Conservation (phyloP, 2,888 invertebrate species). For the Ypsolopha scabrella region DNA sequence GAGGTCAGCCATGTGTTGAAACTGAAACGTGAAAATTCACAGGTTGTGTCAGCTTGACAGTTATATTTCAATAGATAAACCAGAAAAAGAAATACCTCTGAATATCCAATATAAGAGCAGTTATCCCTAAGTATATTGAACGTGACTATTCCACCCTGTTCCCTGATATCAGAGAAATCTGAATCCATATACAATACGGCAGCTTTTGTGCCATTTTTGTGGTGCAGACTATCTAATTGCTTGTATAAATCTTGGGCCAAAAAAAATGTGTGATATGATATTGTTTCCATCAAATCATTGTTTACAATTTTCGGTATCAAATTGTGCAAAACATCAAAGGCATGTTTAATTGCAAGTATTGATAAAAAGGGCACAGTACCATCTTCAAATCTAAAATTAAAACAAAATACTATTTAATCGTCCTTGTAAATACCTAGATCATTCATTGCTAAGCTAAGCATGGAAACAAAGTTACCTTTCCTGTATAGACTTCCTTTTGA, state of each 20-base stretch:
- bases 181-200: constrained; percentile 81
- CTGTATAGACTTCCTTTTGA: constrained; percentile 74
- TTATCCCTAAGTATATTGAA: constrained; percentile 87
- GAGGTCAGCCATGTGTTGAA: constrained; percentile 89
- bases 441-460: neutral
- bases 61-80: neutral
- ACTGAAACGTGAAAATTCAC: constrained; percentile 56
- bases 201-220: constrained; percentile 79
- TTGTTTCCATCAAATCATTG: constrained; percentile 67
- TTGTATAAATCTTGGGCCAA: constrained; percentile 81
- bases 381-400: constrained; percentile 86
- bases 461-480: constrained; percentile 73
- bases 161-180: constrained; percentile 68
- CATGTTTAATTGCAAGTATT: constrained; percentile 84
- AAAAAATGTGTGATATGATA: constrained; percentile 80
- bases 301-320: constrained; percentile 68
- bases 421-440: neutral
- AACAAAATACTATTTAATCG: neutral
- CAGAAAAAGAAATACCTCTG: constrained; percentile 72
- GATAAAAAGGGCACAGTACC: constrained; percentile 91
- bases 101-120: constrained; percentile 87
- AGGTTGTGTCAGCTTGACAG: neutral
- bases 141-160: constrained; percentile 89
- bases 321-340: constrained; percentile 80
- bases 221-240: constrained; percentile 72